These are phyloP conservation scores for Vultur gryphus DNA, from an alignment of 2,797 vertebrate species.

Conservation along the genomic window DNA sequence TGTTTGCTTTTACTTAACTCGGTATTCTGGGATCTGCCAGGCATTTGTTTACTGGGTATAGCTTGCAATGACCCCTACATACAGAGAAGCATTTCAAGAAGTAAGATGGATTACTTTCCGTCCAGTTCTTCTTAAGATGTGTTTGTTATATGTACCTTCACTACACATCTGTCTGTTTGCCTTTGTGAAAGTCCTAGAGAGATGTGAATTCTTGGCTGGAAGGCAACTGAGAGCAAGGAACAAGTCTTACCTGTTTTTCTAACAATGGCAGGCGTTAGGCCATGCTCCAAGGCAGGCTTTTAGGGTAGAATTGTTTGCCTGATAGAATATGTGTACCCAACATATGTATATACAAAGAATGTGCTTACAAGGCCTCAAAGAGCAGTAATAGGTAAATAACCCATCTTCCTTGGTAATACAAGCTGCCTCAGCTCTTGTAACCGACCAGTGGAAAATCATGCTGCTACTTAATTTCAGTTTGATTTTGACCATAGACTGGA, in stretches of 20 bases:
- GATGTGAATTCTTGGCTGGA: not conserved
- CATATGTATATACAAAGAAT: not conserved
- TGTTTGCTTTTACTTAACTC: slow-evolving; percentile 36
- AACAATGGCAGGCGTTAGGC: not conserved
- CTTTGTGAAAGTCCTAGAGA: not conserved
- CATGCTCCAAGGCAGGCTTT: not conserved
- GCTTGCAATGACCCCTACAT: not conserved
- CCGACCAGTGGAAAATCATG: not conserved
- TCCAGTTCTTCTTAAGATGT: not conserved
- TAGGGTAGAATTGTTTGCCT: not conserved
- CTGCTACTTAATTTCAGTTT: not conserved
- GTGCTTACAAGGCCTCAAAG: not conserved
- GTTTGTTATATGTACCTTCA: not conserved
- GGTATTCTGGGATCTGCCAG: slow-evolving; percentile 1
- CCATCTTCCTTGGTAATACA: not conserved
- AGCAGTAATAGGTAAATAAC: not conserved
- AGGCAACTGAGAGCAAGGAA: not conserved
- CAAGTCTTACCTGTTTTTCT: not conserved
- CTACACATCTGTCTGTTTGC: not conserved
- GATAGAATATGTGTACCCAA: not conserved
- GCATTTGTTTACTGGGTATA: slow-evolving; percentile 15
- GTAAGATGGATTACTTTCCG: slow-evolving; percentile 17
- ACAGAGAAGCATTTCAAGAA: not conserved
- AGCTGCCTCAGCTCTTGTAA: not conserved
- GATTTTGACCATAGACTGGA: not conserved